These are phyloP conservation scores for Spizella passerina DNA, from an alignment of 2,797 vertebrate genomes.

Conservation along the genomic window DNA sequence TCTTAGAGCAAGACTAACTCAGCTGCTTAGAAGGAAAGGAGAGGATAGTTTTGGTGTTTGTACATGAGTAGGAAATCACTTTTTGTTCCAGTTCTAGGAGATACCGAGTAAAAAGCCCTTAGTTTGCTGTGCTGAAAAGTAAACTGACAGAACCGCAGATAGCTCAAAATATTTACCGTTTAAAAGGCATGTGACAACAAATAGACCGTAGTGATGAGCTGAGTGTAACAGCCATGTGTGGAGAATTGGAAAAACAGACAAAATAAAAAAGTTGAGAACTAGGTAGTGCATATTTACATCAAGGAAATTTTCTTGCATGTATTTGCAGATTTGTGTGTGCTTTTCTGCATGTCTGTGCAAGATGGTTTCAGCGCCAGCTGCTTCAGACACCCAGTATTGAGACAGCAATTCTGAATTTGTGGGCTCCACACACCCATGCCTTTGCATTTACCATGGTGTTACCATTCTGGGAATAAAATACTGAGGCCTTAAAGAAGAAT, in stretches of 20 bases:
- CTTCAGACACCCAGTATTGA: background rate
- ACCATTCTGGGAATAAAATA: background rate
- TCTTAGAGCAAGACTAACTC: background rate
- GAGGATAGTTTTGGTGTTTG: too few species aligned
- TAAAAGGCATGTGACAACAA: background rate
- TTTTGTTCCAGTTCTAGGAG: background rate
- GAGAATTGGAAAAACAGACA: background rate
- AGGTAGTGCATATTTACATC: background rate
- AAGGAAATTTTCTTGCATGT: background rate
- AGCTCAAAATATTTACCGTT: conserved; percentile 10
- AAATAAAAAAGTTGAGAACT: background rate
- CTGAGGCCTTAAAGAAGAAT: background rate
- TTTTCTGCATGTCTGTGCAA: background rate
- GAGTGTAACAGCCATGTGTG: background rate
- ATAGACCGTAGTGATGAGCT: background rate
- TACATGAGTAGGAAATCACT: background rate
- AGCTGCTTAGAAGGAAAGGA: background rate
- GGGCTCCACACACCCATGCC: rapidly evolving
- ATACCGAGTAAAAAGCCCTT: background rate
- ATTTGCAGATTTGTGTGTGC: background rate
- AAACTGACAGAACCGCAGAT: background rate
- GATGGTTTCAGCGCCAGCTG: rapidly evolving
- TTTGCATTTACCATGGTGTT: background rate
- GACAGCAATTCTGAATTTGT: background rate
- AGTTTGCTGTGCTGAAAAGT: background rate